Evolutionary conservation across 2,113 vertebrate genomes (phyloP), one percentile per base, ranked within the genome.

Genomic region (Carollia perspicillata): DNA sequence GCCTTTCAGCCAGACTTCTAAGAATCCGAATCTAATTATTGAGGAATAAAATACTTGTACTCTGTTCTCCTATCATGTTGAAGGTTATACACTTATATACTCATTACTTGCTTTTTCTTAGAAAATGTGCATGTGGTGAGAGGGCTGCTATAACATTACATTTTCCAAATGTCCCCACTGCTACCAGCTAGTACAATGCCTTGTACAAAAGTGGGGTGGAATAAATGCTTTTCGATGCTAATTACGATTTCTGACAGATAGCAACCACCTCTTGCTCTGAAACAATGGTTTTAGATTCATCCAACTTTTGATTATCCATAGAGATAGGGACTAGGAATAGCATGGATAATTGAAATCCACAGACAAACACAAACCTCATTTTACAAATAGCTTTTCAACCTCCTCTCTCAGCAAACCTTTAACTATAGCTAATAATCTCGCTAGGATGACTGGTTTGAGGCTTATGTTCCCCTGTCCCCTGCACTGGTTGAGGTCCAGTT

Each of bases 1-100:
- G 77, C 68, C 81, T 95, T 95, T 97, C 95, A 86, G 90, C 89
- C 93, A 86, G 92, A 88, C 65, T 93, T 83, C 74, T 71, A 95
- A 96, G 94, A 96, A 85, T 95, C 44, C 60, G 88, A 95, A 94
- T 95, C 85, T 89, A 97, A 97, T 97, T 97, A 95, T 77, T 96
- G 89, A 97, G 78, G 60, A 13, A 85, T 94, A 97, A 95, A 86
- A 79, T 77, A 65, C 78, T 60, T 86, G 79, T 93, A 71, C 55
- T 95, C 84, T 87, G 95, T 87, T 51, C 83, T 97, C 74, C 74
- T 69, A 63, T 97, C 74, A 80, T 66, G 51, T 80, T 96, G 96
- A 94, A 97, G 95, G 94, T 94, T 97, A 92, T 93, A 78, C 63
- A 93, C 78, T 95, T 83, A 95, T 58, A 86, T 94, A 94, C 94